These are phyloP conservation scores for Platichthys stellatus DNA, from an alignment of 2,113 vertebrate genomes.

Conservation along the genomic window DNA sequence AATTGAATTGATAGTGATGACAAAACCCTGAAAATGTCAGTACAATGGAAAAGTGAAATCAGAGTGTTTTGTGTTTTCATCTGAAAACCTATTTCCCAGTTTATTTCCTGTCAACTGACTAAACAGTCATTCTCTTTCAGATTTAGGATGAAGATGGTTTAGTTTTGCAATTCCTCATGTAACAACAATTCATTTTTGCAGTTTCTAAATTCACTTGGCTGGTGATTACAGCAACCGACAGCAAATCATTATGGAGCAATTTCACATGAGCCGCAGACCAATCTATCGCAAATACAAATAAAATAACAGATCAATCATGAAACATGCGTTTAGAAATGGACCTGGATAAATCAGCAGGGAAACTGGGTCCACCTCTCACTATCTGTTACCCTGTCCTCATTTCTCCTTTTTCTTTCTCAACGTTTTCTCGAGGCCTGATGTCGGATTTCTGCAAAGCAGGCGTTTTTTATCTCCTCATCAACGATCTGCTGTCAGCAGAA, in stretches of 20 bases:
- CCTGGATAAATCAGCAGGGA: neutral
- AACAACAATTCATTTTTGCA: neutral
- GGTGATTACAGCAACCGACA: constrained; percentile 23
- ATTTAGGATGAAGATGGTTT: too few species aligned
- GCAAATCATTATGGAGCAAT: constrained; percentile 34
- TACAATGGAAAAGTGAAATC: too few species aligned
- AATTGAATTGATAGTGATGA: too few species aligned
- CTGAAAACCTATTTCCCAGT: too few species aligned
- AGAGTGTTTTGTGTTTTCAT: too few species aligned
- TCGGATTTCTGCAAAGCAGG: constrained; percentile 50
- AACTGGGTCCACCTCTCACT: neutral
- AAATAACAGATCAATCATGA: constrained; percentile 20
- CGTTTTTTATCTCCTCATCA: constrained; percentile 50
- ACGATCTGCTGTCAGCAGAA: constrained; percentile 72
- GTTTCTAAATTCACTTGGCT: constrained; percentile 8
- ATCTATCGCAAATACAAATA: constrained; percentile 28
- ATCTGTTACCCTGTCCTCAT: constrained; percentile 8
- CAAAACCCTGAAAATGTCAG: too few species aligned
- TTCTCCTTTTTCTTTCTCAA: neutral
- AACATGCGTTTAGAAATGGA: constrained; percentile 1
- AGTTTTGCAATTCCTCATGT: neutral
- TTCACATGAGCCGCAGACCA: constrained; percentile 4
- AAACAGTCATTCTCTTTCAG: too few species aligned
- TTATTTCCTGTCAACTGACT: too few species aligned
- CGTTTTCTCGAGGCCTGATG: constrained; percentile 7